Percentiles rank a stretch among this genome's conserved stretches.
These are phyloP conservation scores for Spodoptera picta DNA, from an alignment of 2,888 invertebrate species.

Conservation along the genomic window DNA sequence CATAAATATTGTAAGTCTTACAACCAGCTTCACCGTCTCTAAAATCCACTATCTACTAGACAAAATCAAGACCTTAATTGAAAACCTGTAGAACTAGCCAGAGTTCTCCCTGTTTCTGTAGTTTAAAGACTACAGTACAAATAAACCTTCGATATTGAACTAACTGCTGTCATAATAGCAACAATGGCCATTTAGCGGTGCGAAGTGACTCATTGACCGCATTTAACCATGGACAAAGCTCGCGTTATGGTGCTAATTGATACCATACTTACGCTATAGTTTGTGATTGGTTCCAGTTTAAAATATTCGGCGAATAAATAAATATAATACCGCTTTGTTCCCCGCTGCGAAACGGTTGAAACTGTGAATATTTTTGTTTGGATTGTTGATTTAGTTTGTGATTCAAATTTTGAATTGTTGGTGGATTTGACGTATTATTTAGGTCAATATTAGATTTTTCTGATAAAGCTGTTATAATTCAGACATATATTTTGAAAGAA, in stretches of 20 bases:
- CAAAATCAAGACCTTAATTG: no score
- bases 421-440: no score
- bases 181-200: constrained; percentile 55
- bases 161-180: constrained; percentile 40
- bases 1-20: no score
- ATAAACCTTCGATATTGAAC: constrained; percentile 36
- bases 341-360: constrained; percentile 16
- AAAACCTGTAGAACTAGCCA: no score
- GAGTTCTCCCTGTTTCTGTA: no score
- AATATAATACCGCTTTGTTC: constrained; percentile 53
- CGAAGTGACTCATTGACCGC: constrained; percentile 59
- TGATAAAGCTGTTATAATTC: no score
- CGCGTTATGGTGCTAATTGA: constrained; percentile 57
- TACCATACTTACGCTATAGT: constrained; percentile 54
- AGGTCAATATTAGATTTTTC: no score
- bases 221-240: constrained; percentile 58
- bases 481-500: no score
- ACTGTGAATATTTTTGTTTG: background rate
- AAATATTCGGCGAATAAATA: constrained; percentile 55
- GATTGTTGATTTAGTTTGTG: no score
- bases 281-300: constrained; percentile 60
- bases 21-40: no score
- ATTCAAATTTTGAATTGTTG: background rate
- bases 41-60: no score
- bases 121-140: constrained; percentile 4